Conservation (phyloP, 2,888 invertebrate species). For the Cheilosia soror region DNA sequence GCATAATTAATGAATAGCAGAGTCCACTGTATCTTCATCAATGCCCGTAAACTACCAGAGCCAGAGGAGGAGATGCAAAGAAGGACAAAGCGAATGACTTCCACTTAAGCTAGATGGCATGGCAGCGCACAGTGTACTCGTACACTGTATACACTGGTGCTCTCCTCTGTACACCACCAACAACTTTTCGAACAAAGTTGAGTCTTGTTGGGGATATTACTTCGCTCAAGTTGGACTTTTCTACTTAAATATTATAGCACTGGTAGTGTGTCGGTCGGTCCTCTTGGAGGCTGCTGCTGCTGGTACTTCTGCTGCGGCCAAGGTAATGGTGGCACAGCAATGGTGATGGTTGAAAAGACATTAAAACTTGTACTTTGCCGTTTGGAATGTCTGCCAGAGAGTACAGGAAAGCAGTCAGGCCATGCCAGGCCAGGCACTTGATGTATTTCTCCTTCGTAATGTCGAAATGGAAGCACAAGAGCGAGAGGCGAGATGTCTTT, state of each 20-base stretch:
- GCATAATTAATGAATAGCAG: constrained; percentile 73
- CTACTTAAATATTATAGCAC: constrained; percentile 53
- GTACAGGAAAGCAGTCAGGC: background rate
- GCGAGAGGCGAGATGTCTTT: constrained; percentile 24
- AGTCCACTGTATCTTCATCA: constrained; percentile 73
- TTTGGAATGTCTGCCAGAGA: constrained; percentile 40
- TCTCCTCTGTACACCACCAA: background rate
- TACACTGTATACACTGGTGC: background rate
- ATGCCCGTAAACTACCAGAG: constrained; percentile 38
- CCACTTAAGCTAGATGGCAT: constrained; percentile 45
- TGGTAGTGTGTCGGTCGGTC: background rate
- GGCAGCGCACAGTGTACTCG: constrained; percentile 19
- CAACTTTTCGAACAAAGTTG: constrained; percentile 22
- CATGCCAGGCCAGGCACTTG: constrained; percentile 36
- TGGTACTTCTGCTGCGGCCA: constrained; percentile 6
- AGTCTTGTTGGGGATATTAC: constrained; percentile 47
- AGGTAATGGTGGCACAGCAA: constrained; percentile 16
- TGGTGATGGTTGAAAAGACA: constrained; percentile 31
- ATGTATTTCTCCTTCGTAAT: constrained; percentile 66
- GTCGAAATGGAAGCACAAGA: constrained; percentile 45
- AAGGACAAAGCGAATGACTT: constrained; percentile 41
- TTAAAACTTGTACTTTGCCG: constrained; percentile 54
- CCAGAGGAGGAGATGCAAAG: background rate
- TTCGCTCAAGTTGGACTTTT: constrained; percentile 43
- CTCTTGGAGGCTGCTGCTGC: constrained; percentile 2